Base-by-base conservation (phyloP, 2,113 vertebrate genomes). In the Phylloscopus trochiloides region DNA sequence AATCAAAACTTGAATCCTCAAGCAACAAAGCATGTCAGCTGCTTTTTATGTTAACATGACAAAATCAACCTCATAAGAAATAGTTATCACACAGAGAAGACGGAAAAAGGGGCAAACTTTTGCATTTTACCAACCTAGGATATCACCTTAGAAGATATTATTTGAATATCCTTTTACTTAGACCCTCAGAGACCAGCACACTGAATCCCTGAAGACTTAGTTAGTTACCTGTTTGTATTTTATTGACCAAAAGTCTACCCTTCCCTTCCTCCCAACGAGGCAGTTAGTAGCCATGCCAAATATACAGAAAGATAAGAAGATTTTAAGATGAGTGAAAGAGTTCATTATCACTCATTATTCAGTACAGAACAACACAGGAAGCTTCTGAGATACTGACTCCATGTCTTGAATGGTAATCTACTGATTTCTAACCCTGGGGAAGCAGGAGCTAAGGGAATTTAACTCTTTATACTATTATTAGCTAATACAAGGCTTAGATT, bases 251-350 rank as follows among this genome's bases (percentile, higher is more conserved):
- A 81, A 81, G 7, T 34, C 28, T 16, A 28, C 10, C 25, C 8
- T 79, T 48, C 45, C 25, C 21, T 89, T 75, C 29, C 31, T 72
- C 43, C 28, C 28, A 76, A 16, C 8, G 6, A 47, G 34, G 57
- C 4, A 45, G 19, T 11, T n/a, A 21, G 42, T 12, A 66, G n/a
- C 24, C 48, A 54, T 20, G 12, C 5, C 34, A 67, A 52, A 72
- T 16, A 28, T 25, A 22, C 3, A 82, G 28, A 31, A 58, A 11
- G 21, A 9, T 14, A 54, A 73, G 7, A 71, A 70, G 29, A 66
- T 19, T 34, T 72, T 34, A 78, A 62, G 50, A 34, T 0, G 1
- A 17, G 4, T 32, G 34, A 4, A 58, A 81, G 20, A 0, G 1
- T 32, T 57, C 51, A 47, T 72, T 59, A 67, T n/a, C 25, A 86